Evolutionary conservation across 2,797 vertebrate genomes (phyloP).

Genomic region (Tauraco hartlaubi): DNA sequence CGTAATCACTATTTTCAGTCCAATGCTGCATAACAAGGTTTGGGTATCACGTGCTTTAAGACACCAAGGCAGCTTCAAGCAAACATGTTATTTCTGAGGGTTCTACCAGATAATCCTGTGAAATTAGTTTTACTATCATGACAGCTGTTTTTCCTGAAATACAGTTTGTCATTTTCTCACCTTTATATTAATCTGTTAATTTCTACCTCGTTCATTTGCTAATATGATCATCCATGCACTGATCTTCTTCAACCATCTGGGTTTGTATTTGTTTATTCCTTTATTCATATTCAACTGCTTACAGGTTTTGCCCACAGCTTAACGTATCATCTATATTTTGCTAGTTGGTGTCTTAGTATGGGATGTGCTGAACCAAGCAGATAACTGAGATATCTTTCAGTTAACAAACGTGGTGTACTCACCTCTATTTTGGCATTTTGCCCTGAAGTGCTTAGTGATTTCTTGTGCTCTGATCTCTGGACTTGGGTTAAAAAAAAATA

Average conservation of each 20-base stretch:
- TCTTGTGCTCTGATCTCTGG: not conserved
- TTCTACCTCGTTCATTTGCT: not conserved
- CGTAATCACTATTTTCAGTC: not conserved
- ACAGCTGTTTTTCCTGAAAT: not conserved
- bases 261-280: not conserved
- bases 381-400: not conserved
- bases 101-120: not conserved
- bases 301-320: not conserved
- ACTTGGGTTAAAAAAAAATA: not conserved
- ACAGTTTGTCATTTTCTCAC: not conserved
- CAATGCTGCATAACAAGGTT: not conserved
- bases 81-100: not conserved
- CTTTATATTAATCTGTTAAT: not conserved
- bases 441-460: not conserved
- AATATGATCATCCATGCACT: not conserved
- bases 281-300: not conserved
- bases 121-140: not conserved
- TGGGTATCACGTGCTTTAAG: not conserved
- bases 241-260: not conserved
- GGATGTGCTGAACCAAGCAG: not conserved
- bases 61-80: not conserved
- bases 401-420: not conserved
- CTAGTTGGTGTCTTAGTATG: not conserved
- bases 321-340: not conserved
- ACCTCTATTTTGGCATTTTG: not conserved